phyloP scores from a whole-genome alignment of 2,797 vertebrate genomes.

The Choloepus didactylus region DNA sequence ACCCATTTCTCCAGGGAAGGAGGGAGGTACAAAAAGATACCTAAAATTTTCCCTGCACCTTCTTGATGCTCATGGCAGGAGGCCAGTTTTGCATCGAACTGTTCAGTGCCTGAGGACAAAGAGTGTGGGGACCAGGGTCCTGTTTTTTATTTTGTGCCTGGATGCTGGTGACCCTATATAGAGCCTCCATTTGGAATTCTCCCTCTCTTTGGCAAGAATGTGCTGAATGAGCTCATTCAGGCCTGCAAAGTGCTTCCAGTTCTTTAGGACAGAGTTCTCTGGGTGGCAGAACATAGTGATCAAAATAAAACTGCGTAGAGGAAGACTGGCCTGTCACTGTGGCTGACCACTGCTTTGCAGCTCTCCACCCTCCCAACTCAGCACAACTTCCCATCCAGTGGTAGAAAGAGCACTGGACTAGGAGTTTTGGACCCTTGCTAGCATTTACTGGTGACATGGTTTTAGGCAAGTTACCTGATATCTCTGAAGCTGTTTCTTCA shows the following conservation, averaged over 20 bases:
- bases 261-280: slow-evolving; percentile 73
- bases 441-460: slow-evolving; percentile 24
- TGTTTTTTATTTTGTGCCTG: slow-evolving; percentile 15
- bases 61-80: slow-evolving; percentile 17
- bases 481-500: background rate
- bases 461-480: slow-evolving; percentile 51
- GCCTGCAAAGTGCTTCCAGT: slow-evolving; percentile 80
- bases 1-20: slow-evolving; percentile 40
- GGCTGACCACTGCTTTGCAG: slow-evolving; percentile 36
- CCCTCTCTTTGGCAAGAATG: slow-evolving; percentile 70
- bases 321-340: background rate
- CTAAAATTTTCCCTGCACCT: background rate
- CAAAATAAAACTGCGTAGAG: slow-evolving; percentile 56
- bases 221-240: slow-evolving; percentile 80
- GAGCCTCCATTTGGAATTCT: slow-evolving; percentile 63
- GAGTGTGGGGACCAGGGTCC: background rate
- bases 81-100: slow-evolving; percentile 3
- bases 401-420: background rate
- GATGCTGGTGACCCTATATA: slow-evolving; percentile 60
- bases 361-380: background rate
- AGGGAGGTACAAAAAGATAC: background rate
- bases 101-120: slow-evolving; percentile 11
- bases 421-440: background rate
- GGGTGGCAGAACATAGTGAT: slow-evolving; percentile 32
- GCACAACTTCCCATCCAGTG: background rate